Evolutionary conservation across 2,113 vertebrate genomes (phyloP), one percentile per base, ranked within the genome.

Genomic region (Pelodiscus sinensis): DNA sequence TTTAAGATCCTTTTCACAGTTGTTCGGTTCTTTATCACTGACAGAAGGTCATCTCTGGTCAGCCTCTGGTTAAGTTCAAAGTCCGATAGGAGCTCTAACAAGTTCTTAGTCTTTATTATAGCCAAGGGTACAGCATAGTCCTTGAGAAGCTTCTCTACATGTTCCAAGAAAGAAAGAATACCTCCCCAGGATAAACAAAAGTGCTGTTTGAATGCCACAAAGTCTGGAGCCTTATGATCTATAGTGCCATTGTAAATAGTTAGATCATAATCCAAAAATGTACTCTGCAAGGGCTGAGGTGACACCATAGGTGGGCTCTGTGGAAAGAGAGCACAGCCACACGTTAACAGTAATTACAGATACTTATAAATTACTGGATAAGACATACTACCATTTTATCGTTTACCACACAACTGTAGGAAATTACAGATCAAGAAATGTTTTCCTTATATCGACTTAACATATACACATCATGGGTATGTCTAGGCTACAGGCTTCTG

Each of bases 41-140:
- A 97, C 21, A 99, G 90, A 57, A 98, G 65, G 54, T 81, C 88
- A 1, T 31, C 81, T 87, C 75, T 77, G 94, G 71, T 94, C 19
- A 93, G 97, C 16, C 83, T 97, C 44, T 95, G 87, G 1, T 92
- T 86, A 29, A 98, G 94, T 87, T 96, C 94, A 51, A 95, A 97
- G 57, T 95, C 92, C 2, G 93, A 96, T 9, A 96, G 60, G 10
- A 98, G 93, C 44, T 97, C 96, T 29, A 96, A 90, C 73, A 98
- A 85, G 22, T 82, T 96, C 29, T 94, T 97, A 35, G 98, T 96
- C 55, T 93, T 95, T 84, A 98, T 96, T 56, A 96, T 94, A 54
- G 98, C 98, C 88, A 95, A 62, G 9, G 98, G 98, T 50, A 98
- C 95, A 0, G 98, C 96, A n/a, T 97, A 99, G 62, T 98, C 97